Evolutionary conservation across 2,888 invertebrate genomes (phyloP).

Genomic region (Gisinianus flammeolus): DNA sequence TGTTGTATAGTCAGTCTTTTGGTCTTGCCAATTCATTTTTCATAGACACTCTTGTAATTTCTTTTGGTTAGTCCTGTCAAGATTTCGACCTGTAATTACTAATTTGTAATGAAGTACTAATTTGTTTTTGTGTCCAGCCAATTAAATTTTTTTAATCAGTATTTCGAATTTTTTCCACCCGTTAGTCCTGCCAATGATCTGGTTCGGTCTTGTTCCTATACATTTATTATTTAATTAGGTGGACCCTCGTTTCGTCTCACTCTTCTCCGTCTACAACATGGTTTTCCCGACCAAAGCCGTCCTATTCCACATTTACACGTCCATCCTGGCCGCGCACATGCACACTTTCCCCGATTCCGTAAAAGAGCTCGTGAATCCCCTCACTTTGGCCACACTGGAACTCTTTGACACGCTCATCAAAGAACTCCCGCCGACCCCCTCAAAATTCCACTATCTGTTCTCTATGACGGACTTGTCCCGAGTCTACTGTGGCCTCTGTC

Average conservation of each 20-base stretch:
- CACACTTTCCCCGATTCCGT: slow-evolving; percentile 72
- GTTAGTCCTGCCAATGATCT: no score
- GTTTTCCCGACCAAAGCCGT: slow-evolving; percentile 81
- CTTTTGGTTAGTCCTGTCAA: no score
- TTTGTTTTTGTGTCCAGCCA: no score
- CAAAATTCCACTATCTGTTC: slow-evolving; percentile 94
- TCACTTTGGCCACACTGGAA: slow-evolving; percentile 80
- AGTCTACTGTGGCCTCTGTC: slow-evolving; percentile 79
- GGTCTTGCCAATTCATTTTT: no score
- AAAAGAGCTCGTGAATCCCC: slow-evolving; percentile 68
- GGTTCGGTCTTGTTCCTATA: no score
- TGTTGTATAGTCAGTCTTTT: no score
- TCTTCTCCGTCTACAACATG: slow-evolving; percentile 87
- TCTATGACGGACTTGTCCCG: slow-evolving; percentile 89
- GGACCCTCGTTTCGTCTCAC: slow-evolving; percentile 87
- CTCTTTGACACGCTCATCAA: slow-evolving; percentile 79
- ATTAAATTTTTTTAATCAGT: no score
- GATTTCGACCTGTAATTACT: no score
- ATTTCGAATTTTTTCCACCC: no score
- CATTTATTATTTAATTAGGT: no score
- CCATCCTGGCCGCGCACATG: slow-evolving; percentile 81
- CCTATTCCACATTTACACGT: slow-evolving; percentile 79
- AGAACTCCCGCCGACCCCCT: slow-evolving; percentile 87
- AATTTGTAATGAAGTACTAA: no score
- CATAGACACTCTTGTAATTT: no score